Evolutionary conservation across 2,888 invertebrate genomes (phyloP).

Genomic region (Calliopum simillimum): DNA sequence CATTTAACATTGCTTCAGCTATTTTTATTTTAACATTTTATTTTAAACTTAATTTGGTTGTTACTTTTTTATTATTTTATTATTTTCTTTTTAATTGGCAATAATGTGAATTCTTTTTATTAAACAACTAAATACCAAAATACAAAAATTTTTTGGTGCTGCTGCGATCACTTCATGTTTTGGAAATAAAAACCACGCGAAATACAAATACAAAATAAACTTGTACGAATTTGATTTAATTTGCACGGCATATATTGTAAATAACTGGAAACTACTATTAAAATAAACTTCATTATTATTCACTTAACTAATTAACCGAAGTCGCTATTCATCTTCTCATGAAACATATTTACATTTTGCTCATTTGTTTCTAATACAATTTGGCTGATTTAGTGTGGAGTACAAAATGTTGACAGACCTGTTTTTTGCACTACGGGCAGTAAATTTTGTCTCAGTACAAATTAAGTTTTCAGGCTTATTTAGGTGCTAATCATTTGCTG

Average conservation of each 20-base stretch:
- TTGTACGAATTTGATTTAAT: conserved; percentile 24
- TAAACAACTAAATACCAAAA: neutral
- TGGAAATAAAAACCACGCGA: conserved; percentile 2
- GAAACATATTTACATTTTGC: too few species aligned
- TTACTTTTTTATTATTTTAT: neutral
- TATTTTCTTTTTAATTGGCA: neutral
- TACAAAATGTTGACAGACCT: too few species aligned
- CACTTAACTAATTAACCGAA: too few species aligned
- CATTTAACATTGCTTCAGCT: neutral
- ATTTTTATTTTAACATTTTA: neutral
- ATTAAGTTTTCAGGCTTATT: too few species aligned
- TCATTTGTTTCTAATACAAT: too few species aligned
- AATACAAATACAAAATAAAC: conserved; percentile 27
- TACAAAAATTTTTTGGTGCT: conserved; percentile 12
- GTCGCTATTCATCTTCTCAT: too few species aligned
- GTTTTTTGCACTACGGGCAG: too few species aligned
- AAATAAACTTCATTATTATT: neutral
- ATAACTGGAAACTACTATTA: conserved; percentile 9
- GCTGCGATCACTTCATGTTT: conserved; percentile 42
- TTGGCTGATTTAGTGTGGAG: too few species aligned
- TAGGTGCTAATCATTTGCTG: too few species aligned
- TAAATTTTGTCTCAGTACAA: too few species aligned
- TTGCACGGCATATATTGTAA: neutral
- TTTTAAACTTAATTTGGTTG: neutral
- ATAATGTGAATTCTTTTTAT: neutral